Conservation (phyloP, 2,113 vertebrate species). For the Rana temporaria region DNA sequence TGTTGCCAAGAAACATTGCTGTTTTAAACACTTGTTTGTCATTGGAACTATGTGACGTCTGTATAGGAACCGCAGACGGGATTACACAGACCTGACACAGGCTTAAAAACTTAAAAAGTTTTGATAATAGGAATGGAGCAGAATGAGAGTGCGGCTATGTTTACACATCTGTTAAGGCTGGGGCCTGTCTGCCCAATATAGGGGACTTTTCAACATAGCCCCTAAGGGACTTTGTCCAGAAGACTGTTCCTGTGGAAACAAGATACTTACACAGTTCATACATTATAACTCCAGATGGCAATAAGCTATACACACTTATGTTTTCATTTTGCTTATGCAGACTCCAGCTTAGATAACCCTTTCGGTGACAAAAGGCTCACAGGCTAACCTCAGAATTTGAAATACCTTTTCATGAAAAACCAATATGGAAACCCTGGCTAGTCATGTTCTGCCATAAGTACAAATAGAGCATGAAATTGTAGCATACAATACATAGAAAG, state of each 20-base stretch:
- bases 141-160: constrained; percentile 30
- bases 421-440: not conserved
- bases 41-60: not conserved
- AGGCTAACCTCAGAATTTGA: not conserved
- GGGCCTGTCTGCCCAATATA: constrained; percentile 46
- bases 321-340: constrained; percentile 43
- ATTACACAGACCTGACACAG: constrained; percentile 21
- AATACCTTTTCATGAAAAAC: not conserved
- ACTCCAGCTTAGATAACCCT: constrained; percentile 8
- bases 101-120: constrained; percentile 2
- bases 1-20: not conserved
- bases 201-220: constrained; percentile 40
- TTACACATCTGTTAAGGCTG: constrained; percentile 42
- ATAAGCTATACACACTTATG: constrained; percentile 28
- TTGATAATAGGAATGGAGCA: constrained; percentile 18
- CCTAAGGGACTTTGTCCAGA: constrained; percentile 41
- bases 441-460: not conserved
- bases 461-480: not conserved
- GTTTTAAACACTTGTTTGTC: not conserved
- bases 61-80: not conserved
- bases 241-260: constrained; percentile 45
- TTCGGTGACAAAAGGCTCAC: constrained; percentile 12
- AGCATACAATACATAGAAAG: not conserved
- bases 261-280: constrained; percentile 43
- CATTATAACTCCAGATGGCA: constrained; percentile 32